A percentile compares a stretch with the other conserved stretches of the same genome.
These are phyloP conservation scores for Homalodisca vitripennis DNA, from an alignment of 1,140 invertebrate species.

Conservation along the genomic window DNA sequence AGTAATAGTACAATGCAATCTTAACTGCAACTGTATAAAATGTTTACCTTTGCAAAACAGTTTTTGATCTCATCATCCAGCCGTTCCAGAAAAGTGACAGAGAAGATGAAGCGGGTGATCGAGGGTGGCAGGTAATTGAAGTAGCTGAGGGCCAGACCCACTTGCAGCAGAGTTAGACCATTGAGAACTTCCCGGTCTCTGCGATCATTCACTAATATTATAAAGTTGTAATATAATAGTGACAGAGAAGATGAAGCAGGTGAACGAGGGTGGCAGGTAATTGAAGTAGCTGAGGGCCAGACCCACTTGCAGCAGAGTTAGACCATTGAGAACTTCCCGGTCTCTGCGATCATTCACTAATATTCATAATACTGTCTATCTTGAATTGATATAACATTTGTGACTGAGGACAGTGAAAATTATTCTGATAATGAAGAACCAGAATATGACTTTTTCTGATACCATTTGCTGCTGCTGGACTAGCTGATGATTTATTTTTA, in stretches of 20 bases:
- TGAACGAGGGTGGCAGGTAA: conserved; percentile 38
- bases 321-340: conserved; percentile 36
- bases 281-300: conserved; percentile 42
- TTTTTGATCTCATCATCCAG: conserved; percentile 44
- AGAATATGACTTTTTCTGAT: background rate
- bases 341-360: conserved; percentile 37
- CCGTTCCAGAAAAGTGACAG: conserved; percentile 44
- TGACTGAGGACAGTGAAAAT: background rate
- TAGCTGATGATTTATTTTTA: background rate
- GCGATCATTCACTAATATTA: too few species aligned
- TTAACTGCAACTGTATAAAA: too few species aligned
- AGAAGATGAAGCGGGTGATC: conserved; percentile 44
- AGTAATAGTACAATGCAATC: too few species aligned
- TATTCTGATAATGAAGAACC: background rate
- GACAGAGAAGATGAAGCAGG: conserved; percentile 45
- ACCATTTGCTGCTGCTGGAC: background rate
- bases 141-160: conserved; percentile 41
- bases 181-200: conserved; percentile 42
- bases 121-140: conserved; percentile 38
- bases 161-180: conserved; percentile 40
- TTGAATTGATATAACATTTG: background rate
- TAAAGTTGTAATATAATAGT: too few species aligned
- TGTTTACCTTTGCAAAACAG: conserved; percentile 40
- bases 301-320: conserved; percentile 40
- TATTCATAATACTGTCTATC: background rate